Percentiles rank a stretch among this genome's conserved stretches.
These are phyloP conservation scores for Cichlasoma orientale DNA, from an alignment of 2,797 vertebrate genomes.

Conservation along the genomic window DNA sequence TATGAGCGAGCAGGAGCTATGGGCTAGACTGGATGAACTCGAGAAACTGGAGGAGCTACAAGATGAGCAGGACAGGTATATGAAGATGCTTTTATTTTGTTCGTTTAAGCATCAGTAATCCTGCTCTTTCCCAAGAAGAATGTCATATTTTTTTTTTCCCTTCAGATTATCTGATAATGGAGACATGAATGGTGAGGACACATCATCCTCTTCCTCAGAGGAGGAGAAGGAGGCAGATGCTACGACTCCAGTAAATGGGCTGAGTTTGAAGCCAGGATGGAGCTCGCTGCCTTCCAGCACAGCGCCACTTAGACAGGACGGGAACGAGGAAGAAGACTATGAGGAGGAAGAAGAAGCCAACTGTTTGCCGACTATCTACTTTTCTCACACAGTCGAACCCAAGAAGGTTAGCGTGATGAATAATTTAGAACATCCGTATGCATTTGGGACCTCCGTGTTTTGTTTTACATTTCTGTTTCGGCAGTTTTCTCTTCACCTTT, in stretches of 20 bases:
- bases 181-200: slow-evolving; percentile 84
- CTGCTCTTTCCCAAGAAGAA: not conserved
- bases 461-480: not conserved
- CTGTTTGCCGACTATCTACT: slow-evolving; percentile 91
- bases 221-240: slow-evolving; percentile 86
- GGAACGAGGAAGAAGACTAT: slow-evolving; percentile 53
- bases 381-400: slow-evolving; percentile 94
- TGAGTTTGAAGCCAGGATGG: slow-evolving; percentile 56
- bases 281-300: slow-evolving; percentile 16
- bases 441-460: not conserved
- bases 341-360: slow-evolving; percentile 64
- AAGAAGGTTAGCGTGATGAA: slow-evolving; percentile 87
- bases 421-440: not conserved
- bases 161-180: slow-evolving; percentile 79
- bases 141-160: not conserved
- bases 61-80: slow-evolving; percentile 77
- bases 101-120: not conserved
- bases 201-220: slow-evolving; percentile 83
- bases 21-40: slow-evolving; percentile 91
- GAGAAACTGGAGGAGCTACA: slow-evolving; percentile 88
- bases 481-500: not conserved
- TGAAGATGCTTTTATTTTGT: not conserved
- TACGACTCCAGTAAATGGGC: slow-evolving; percentile 60
- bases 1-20: slow-evolving; percentile 85
- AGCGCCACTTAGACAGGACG: slow-evolving; percentile 18